phyloP scores from a whole-genome alignment of 2,888 invertebrate species.

The Lumbricus terrestris region DNA sequence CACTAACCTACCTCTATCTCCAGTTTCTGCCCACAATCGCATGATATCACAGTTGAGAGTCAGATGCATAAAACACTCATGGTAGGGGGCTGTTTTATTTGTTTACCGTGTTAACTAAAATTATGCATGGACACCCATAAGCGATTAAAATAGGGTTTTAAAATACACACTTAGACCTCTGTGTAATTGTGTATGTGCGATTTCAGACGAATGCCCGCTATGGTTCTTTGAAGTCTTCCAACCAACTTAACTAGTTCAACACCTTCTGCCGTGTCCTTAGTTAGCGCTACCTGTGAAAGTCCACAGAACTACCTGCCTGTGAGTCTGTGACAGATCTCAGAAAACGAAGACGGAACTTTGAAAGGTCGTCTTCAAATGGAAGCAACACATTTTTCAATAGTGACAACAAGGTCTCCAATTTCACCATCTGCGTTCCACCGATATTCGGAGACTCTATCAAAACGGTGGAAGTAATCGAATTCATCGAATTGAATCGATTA shows the following conservation, averaged over 20 bases:
- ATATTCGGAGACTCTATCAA: slow-evolving; percentile 47
- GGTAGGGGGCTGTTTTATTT: too few relatives aligned
- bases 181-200: too few relatives aligned
- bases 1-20: too few relatives aligned
- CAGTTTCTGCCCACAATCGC: too few relatives aligned
- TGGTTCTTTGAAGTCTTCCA: background rate
- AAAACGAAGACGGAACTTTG: background rate
- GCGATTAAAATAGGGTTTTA: too few relatives aligned
- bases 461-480: slow-evolving; percentile 49
- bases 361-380: background rate
- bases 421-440: slow-evolving; percentile 54
- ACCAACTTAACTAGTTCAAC: background rate
- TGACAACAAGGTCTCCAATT: background rate
- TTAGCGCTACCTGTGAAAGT: background rate
- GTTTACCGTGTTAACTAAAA: too few relatives aligned
- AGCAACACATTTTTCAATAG: background rate
- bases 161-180: too few relatives aligned
- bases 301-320: background rate
- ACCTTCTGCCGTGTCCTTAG: background rate
- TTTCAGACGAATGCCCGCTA: background rate
- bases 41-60: too few relatives aligned
- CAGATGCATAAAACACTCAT: too few relatives aligned
- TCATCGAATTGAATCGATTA: slow-evolving; percentile 50
- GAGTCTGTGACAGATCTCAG: background rate
- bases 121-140: too few relatives aligned